These are phyloP conservation scores for Malacoraja senta DNA, from an alignment of 2,797 vertebrate genomes.

Conservation along the genomic window DNA sequence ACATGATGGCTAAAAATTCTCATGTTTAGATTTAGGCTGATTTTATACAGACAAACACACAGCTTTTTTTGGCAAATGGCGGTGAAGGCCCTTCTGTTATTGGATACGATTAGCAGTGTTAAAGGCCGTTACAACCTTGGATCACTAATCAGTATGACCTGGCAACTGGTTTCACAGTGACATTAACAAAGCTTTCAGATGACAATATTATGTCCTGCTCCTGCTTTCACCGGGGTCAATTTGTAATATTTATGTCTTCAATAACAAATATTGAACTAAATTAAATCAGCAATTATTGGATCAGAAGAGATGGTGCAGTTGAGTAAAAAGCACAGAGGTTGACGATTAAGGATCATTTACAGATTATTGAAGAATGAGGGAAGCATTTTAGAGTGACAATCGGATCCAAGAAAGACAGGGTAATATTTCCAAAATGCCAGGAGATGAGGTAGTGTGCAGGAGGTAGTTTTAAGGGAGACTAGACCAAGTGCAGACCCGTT, in stretches of 20 bases:
- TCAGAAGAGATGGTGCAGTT: background rate
- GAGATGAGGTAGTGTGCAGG: background rate
- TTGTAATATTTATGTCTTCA: background rate
- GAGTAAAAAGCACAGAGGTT: background rate
- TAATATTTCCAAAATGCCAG: background rate
- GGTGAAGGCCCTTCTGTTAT: background rate
- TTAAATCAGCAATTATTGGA: background rate
- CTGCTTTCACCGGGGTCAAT: background rate
- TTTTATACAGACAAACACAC: too few species aligned
- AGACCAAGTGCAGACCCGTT: too few species aligned
- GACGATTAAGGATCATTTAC: background rate
- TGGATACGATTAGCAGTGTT: background rate
- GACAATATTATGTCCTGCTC: background rate
- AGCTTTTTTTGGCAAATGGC: background rate
- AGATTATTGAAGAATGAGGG: background rate
- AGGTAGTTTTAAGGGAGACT: too few species aligned
- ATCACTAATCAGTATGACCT: background rate
- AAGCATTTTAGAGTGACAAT: background rate
- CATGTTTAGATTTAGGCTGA: background rate
- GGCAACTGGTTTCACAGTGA: background rate
- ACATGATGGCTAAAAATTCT: background rate
- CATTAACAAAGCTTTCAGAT: background rate
- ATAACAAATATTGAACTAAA: background rate
- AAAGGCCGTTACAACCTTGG: background rate
- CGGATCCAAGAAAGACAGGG: background rate